phyloP scores from a whole-genome alignment of 2,113 vertebrate genomes.

The Calypte anna region DNA sequence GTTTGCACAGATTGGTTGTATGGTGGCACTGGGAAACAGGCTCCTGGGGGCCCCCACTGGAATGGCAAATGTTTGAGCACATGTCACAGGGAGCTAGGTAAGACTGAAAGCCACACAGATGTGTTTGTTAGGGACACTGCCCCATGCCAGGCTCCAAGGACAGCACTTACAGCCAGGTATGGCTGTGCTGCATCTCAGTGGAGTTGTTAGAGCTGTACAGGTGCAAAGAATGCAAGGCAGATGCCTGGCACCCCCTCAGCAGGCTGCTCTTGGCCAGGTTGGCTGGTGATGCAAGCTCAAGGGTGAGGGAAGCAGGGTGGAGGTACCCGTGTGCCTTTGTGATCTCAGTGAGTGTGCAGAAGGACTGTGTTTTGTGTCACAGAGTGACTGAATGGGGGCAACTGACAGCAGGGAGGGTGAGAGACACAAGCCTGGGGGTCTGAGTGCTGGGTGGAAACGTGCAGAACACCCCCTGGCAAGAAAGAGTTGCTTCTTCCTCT shows the following conservation, averaged over 20 bases:
- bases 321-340: not conserved
- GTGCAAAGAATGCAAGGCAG: not conserved
- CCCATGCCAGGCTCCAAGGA: accelerated
- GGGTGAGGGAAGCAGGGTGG: not conserved
- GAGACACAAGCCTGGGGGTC: not conserved
- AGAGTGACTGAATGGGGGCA: accelerated
- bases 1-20: not conserved
- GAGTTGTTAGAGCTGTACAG: not conserved
- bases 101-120: not conserved
- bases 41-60: not conserved
- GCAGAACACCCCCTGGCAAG: not conserved
- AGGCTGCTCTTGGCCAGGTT: accelerated
- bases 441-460: not conserved
- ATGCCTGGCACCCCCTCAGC: not conserved
- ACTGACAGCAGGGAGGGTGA: not conserved
- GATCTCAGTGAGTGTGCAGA: accelerated
- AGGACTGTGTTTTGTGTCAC: not conserved
- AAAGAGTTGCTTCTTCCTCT: not conserved
- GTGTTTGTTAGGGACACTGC: accelerated
- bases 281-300: not conserved
- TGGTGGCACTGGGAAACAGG: not conserved
- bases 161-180: accelerated
- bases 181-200: accelerated
- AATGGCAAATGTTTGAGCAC: not conserved
- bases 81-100: accelerated